A percentile compares a stretch with the other conserved stretches of the same genome.
These are phyloP conservation scores for Hephaestus fuliginosus DNA, from an alignment of 2,797 vertebrate genomes.

Conservation along the genomic window DNA sequence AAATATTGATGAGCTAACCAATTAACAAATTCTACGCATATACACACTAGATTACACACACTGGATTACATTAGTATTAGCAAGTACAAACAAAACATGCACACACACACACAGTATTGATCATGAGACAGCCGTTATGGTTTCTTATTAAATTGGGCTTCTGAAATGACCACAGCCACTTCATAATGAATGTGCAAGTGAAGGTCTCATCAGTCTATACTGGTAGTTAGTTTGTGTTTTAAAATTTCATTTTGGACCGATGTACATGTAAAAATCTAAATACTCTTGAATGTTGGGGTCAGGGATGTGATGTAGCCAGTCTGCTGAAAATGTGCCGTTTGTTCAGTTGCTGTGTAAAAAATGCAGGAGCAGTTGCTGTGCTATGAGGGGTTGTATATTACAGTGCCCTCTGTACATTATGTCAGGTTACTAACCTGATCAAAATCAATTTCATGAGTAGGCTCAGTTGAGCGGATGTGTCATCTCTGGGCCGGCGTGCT, in stretches of 20 bases:
- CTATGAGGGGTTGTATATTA: background rate
- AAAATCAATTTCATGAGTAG: conserved; percentile 58
- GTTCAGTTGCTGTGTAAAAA: background rate
- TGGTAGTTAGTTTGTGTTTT: too few relatives aligned
- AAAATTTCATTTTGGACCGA: background rate
- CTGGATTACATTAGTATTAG: background rate
- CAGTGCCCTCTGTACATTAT: conserved; percentile 14
- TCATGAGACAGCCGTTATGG: background rate
- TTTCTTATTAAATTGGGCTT: conserved; percentile 2
- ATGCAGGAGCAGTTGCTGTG: background rate
- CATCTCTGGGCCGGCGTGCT: conserved; percentile 41
- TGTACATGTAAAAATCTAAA: background rate
- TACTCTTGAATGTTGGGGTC: background rate
- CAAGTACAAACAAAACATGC: background rate
- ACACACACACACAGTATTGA: background rate
- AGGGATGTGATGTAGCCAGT: background rate
- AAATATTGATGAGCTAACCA: background rate
- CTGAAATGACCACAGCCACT: background rate
- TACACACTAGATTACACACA: background rate
- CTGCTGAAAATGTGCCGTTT: background rate
- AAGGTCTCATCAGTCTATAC: background rate
- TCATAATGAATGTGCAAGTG: background rate
- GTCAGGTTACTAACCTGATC: conserved; percentile 49
- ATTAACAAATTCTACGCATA: background rate
- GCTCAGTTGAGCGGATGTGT: conserved; percentile 53